These are phyloP conservation scores for Remorina albescens DNA, from an alignment of 2,797 vertebrate genomes.

Conservation along the genomic window DNA sequence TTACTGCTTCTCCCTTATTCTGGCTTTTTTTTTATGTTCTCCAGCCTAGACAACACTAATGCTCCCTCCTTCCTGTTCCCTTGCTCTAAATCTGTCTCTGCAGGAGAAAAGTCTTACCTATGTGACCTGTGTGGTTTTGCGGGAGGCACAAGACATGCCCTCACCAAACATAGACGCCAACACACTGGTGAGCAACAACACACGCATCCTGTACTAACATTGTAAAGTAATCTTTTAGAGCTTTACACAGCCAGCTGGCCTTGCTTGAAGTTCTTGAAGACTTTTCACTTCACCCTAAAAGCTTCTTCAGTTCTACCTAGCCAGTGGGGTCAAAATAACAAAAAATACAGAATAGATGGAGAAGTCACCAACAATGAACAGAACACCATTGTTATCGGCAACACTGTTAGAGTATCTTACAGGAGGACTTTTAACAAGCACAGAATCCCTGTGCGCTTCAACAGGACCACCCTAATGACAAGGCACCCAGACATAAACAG, in stretches of 20 bases:
- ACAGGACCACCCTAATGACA: too few relatives aligned
- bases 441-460: not conserved
- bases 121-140: slow-evolving; percentile 99
- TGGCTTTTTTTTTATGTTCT: not conserved
- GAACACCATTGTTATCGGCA: not conserved
- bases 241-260: not conserved
- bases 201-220: slow-evolving; percentile 16
- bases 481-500: too few relatives aligned
- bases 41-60: not conserved
- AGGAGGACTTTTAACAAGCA: not conserved
- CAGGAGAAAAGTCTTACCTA: slow-evolving; percentile 99
- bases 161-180: slow-evolving; percentile 97
- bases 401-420: too few relatives aligned
- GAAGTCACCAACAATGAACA: not conserved
- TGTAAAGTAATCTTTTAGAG: not conserved
- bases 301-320: not conserved
- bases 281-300: not conserved
- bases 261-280: not conserved
- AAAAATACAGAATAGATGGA: not conserved
- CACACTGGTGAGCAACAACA: slow-evolving; percentile 90
- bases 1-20: not conserved
- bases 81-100: slow-evolving; percentile 41
- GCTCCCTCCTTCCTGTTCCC: not conserved
- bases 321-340: not conserved
- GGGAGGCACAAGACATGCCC: slow-evolving; percentile 96